Base-by-base conservation (phyloP, 2,888 invertebrate species). In the Vesta saturnalis region DNA sequence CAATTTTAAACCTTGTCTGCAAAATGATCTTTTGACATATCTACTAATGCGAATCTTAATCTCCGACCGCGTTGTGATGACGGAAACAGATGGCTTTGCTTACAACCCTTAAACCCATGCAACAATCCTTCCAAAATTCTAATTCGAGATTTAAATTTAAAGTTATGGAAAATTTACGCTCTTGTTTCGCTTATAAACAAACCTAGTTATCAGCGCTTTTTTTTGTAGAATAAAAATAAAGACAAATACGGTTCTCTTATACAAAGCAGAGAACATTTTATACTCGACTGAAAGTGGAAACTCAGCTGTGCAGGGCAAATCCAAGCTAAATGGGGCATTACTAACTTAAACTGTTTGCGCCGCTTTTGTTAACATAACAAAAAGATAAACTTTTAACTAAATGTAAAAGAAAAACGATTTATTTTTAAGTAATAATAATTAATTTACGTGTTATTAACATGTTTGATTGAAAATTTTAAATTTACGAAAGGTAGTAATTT, bases 21-120 rank as follows among this genome's bases (percentile, higher is more conserved):
- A 46, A 70, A 72, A 67, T 75, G 74, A 72, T 74, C 74, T 72
- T 71, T 66, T 63, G 71, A 70, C 73, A 67, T 74, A 71, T 69
- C 62, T 66, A 67, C 71, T 72, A 75, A 75, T 74, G 72, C 68
- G 72, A 65, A 74, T 73, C 72, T 72, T 75, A 74, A 75, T 73
- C 70, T 68, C 65, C 21, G 21, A 59, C 66, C 55, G 70, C 63
- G 75, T 71, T 71, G 70, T 72, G 72, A 75, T 67, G 74, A 74
- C 72, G 69, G 70, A 69, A 75, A 70, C 73, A 74, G 75, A 75
- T 74, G 75, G 72, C 67, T 69, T 69, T 49, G 64, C 60, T 67
- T 62, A 70, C 64, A 61, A 47, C 43, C 68, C 49, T n/a, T 47
- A 56, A 35, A 52, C 16, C 46, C 47, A 52, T 46, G 30, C 63